Conservation (phyloP, 2,888 invertebrate species). For the Conops quadrifasciatus region DNA sequence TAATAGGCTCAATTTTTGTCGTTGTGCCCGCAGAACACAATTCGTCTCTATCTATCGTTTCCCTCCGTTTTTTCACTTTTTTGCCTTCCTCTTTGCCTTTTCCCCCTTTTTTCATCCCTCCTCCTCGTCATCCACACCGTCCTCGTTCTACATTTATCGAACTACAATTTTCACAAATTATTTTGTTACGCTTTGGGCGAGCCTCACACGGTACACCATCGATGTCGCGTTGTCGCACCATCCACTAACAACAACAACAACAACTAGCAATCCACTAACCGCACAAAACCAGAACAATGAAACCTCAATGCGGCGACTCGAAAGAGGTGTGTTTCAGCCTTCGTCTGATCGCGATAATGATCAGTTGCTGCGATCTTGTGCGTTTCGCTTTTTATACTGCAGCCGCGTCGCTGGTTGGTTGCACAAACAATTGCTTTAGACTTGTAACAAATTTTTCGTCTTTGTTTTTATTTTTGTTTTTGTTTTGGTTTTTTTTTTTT, state of each 20-base stretch:
- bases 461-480: neutral
- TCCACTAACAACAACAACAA: slow-evolving; percentile 1
- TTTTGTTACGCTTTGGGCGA: slow-evolving; percentile 56
- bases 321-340: slow-evolving; percentile 11
- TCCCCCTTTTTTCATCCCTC: neutral
- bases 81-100: neutral
- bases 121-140: neutral
- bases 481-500: slow-evolving; percentile 16
- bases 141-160: neutral
- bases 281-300: neutral
- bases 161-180: slow-evolving; percentile 51
- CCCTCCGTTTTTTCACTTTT: neutral
- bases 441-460: slow-evolving; percentile 11
- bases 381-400: neutral
- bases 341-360: slow-evolving; percentile 40
- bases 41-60: neutral
- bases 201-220: slow-evolving; percentile 28
- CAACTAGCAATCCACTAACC: neutral
- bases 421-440: slow-evolving; percentile 2
- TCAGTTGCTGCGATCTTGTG: slow-evolving; percentile 25
- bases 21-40: neutral
- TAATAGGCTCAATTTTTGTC: neutral
- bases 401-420: neutral
- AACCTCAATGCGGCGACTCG: neutral
- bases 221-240: neutral